phyloP scores from a whole-genome alignment of 2,888 invertebrate species.

The Plagiodera versicolora region DNA sequence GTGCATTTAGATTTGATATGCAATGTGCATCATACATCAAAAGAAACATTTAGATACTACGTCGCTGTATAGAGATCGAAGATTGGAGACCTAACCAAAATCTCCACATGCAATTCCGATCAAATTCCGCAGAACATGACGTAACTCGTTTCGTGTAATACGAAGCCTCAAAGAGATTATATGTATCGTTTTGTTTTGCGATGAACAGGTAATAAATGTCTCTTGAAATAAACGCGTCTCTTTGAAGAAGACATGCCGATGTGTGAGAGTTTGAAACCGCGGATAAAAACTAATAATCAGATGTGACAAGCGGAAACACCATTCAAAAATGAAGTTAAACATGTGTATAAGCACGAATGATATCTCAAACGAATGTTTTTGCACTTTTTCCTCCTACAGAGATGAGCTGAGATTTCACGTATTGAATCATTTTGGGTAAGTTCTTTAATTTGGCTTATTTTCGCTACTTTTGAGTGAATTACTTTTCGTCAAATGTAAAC shows the following conservation, averaged over 20 bases:
- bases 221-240: constrained; percentile 16
- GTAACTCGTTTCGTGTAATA: not conserved
- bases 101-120: not conserved
- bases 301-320: constrained; percentile 43
- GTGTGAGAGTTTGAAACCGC: constrained; percentile 16
- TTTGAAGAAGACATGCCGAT: constrained; percentile 15
- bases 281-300: constrained; percentile 40
- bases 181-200: constrained; percentile 17
- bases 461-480: too few relatives aligned
- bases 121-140: not conserved
- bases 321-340: constrained; percentile 33
- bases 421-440: too few relatives aligned
- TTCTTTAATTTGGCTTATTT: too few relatives aligned
- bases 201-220: constrained; percentile 20
- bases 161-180: constrained; percentile 7
- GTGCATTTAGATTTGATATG: too few relatives aligned
- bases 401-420: too few relatives aligned
- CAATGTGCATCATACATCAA: too few relatives aligned
- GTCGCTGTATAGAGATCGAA: too few relatives aligned
- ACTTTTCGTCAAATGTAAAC: too few relatives aligned
- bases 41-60: too few relatives aligned
- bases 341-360: constrained; percentile 21
- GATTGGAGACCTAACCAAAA: too few relatives aligned
- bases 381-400: too few relatives aligned
- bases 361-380: too few relatives aligned